These are phyloP conservation scores for Cosmia trapezina DNA, from an alignment of 2,888 invertebrate genomes.

Conservation along the genomic window DNA sequence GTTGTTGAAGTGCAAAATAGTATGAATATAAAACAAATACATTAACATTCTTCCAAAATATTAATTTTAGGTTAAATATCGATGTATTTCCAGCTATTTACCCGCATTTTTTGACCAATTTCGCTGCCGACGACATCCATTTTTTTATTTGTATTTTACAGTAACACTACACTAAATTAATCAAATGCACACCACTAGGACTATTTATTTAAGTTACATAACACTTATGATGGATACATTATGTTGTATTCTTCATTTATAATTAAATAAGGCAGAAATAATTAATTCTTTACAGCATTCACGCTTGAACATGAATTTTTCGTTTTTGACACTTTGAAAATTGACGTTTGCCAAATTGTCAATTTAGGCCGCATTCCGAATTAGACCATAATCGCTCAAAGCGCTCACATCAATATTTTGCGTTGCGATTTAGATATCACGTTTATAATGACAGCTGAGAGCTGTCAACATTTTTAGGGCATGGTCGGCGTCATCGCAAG, in stretches of 20 bases:
- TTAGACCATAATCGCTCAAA: too few relatives aligned
- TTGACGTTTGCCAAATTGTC: conserved; percentile 25
- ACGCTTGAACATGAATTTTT: conserved; percentile 17
- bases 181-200: conserved; percentile 39
- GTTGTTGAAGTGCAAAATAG: neutral
- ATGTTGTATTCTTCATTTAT: conserved; percentile 5
- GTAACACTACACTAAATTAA: conserved; percentile 49
- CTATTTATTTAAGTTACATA: conserved; percentile 24
- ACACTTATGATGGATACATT: conserved; percentile 33
- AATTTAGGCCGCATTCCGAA: too few relatives aligned
- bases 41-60: neutral
- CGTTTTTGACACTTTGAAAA: conserved; percentile 39
- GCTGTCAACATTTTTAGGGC: too few relatives aligned
- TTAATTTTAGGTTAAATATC: conserved; percentile 15
- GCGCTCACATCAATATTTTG: too few relatives aligned
- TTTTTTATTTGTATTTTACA: conserved; percentile 76
- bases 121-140: conserved; percentile 96
- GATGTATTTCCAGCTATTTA: conserved; percentile 81
- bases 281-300: neutral
- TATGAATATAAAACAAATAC: neutral
- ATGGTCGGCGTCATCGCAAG: too few relatives aligned
- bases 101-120: conserved; percentile 96
- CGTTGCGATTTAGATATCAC: too few relatives aligned
- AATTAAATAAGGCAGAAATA: conserved; percentile 19
- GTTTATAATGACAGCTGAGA: too few relatives aligned